phyloP scores from a whole-genome alignment of 2,888 invertebrate species.

The Archips xylosteana region DNA sequence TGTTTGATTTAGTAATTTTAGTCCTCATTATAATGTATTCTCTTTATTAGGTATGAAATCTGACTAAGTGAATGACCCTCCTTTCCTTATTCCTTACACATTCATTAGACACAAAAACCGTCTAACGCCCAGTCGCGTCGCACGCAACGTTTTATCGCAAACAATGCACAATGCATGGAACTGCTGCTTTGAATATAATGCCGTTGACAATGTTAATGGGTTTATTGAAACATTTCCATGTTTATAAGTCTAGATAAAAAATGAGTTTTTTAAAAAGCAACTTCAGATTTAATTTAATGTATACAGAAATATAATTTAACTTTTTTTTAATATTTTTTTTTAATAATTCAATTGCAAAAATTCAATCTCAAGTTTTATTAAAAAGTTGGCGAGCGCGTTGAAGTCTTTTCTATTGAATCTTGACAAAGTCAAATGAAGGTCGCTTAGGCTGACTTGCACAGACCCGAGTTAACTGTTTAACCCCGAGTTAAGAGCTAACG shows the following conservation, averaged over 20 bases:
- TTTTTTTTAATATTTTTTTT: no score
- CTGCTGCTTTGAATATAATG: slow-evolving; percentile 18
- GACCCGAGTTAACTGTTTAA: no score
- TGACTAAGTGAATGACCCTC: not conserved
- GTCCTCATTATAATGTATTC: not conserved
- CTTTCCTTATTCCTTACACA: not conserved
- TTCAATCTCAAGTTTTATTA: not conserved
- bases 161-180: slow-evolving; percentile 22
- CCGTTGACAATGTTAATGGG: not conserved
- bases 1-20: no score
- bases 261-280: no score
- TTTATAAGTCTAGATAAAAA: no score
- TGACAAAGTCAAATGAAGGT: not conserved
- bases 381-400: not conserved
- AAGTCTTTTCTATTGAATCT: not conserved
- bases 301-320: no score
- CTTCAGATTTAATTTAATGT: no score
- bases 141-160: slow-evolving; percentile 5
- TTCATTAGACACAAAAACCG: slow-evolving; percentile 2
- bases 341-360: not conserved
- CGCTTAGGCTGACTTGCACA: no score
- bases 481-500: no score
- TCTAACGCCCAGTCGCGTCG: not conserved
- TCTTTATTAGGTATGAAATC: not conserved
- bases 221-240: not conserved